phyloP scores from a whole-genome alignment of 2,797 vertebrate species.

The Sparidentex hasta region DNA sequence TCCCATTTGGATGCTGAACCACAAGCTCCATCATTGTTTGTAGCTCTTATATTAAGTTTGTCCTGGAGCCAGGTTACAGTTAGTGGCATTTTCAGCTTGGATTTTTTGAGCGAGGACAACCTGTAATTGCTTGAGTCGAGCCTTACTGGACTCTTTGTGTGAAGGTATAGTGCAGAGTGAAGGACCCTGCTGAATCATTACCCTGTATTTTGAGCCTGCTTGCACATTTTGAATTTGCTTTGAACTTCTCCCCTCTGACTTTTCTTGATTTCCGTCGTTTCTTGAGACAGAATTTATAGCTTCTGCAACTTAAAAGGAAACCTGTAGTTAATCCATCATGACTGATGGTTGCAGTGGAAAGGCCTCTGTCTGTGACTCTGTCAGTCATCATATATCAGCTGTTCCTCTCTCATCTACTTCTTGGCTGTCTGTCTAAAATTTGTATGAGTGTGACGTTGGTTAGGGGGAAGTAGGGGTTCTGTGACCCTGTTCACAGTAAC shows the following conservation, averaged over 20 bases:
- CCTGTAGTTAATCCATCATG: slow-evolving; percentile 48
- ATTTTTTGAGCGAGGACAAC: not conserved
- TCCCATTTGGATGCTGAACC: not conserved
- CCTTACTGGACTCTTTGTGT: not conserved
- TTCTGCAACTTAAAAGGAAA: slow-evolving; percentile 45
- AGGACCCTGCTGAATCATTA: slow-evolving; percentile 20
- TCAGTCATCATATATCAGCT: slow-evolving; percentile 72
- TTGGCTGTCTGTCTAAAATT: slow-evolving; percentile 59
- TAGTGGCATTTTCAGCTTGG: not conserved
- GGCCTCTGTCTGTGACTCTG: slow-evolving; percentile 53
- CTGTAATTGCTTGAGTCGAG: slow-evolving; percentile 3
- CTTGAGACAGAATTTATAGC: slow-evolving; percentile 20
- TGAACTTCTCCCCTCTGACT: slow-evolving; percentile 28
- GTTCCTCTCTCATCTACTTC: slow-evolving; percentile 60
- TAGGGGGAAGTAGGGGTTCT: slow-evolving; percentile 23
- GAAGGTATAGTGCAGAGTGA: not conserved
- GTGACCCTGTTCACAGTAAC: slow-evolving; percentile 71
- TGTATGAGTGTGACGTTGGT: slow-evolving; percentile 47
- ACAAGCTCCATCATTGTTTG: not conserved
- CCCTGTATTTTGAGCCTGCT: slow-evolving; percentile 1
- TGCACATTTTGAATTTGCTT: slow-evolving; percentile 21
- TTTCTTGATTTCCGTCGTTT: slow-evolving; percentile 32
- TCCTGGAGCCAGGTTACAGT: not conserved
- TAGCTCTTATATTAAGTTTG: not conserved
- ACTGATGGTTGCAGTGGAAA: slow-evolving; percentile 58